phyloP scores from a whole-genome alignment of 2,113 vertebrate species.

The Trachemys scripta region DNA sequence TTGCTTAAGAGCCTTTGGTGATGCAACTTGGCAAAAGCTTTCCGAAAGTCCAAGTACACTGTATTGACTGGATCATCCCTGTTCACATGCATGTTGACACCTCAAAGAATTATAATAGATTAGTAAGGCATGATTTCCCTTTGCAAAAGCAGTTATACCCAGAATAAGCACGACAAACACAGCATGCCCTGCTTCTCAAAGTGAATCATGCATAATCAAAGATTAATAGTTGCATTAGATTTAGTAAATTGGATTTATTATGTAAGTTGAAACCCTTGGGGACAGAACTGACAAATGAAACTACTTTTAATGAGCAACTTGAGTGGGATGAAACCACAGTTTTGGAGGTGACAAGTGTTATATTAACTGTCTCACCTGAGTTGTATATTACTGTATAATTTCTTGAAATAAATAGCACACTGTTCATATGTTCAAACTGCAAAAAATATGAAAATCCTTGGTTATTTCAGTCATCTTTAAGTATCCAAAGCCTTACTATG shows the following conservation, averaged over 20 bases:
- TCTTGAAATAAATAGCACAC: not conserved
- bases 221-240: not conserved
- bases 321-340: not conserved
- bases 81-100: not conserved
- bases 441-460: not conserved
- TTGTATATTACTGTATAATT: not conserved
- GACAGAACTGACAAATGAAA: not conserved
- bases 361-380: not conserved
- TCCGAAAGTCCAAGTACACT: not conserved
- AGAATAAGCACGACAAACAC: not conserved
- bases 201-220: not conserved
- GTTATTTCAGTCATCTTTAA: not conserved
- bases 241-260: not conserved
- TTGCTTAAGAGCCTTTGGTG: not conserved
- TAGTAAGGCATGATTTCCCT: not conserved
- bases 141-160: not conserved
- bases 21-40: not conserved
- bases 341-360: not conserved
- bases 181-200: not conserved
- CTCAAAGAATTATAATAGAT: not conserved
- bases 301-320: not conserved
- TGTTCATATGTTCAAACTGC: not conserved
- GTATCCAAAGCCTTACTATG: conserved; percentile 71
- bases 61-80: not conserved
- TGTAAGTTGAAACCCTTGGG: not conserved